Evolutionary conservation across 2,888 invertebrate genomes (phyloP), one percentile per base, ranked within the genome.

Genomic region (Aphodius sticticus): DNA sequence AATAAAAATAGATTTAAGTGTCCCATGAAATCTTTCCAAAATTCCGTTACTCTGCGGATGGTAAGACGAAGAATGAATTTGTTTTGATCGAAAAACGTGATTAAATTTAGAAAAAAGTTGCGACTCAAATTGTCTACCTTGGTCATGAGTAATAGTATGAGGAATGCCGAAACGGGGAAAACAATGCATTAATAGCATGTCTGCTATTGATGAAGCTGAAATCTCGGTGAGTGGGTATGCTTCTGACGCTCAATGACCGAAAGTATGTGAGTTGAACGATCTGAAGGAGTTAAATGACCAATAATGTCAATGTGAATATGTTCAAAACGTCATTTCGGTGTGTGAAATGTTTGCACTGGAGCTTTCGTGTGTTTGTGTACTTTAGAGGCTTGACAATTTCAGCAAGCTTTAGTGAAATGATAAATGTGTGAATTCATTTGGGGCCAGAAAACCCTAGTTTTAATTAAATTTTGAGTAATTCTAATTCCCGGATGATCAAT

Each of bases 221-320:
- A 86, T 85, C 79, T 88, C 82, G 15, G 72, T 74, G 0, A 88
- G 36, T 0, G 88, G 87, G 7, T 85, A 80, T 0, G 86, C 87
- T 37, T 85, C 85, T 4, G 86, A 1, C 86, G 69, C 77, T 89
- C 86, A 6, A 87, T 84, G 14, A 84, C 82, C 0, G 87, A 88
- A 0, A 88, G 82, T 38, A 85, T 85, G 80, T 87, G 88, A 9
- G 82, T 76, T 75, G 82, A 85, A 9, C 82, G 85, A 12, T 16
- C 84, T 0, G 84, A 85, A 1, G 78, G 6, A 15, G 89, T 87
- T 9, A 90, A 80, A 0, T 89, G 89, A 2, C 89, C 89, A 1
- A 90, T 85, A 6, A 90, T 83, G 82, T 90, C 89, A 3, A 90
- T 83, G 79, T 89, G 88, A 26, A 26, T 26, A 26, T 26, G 26